Conservation (phyloP, 2,888 invertebrate genomes). For the Drosophila cognata region DNA sequence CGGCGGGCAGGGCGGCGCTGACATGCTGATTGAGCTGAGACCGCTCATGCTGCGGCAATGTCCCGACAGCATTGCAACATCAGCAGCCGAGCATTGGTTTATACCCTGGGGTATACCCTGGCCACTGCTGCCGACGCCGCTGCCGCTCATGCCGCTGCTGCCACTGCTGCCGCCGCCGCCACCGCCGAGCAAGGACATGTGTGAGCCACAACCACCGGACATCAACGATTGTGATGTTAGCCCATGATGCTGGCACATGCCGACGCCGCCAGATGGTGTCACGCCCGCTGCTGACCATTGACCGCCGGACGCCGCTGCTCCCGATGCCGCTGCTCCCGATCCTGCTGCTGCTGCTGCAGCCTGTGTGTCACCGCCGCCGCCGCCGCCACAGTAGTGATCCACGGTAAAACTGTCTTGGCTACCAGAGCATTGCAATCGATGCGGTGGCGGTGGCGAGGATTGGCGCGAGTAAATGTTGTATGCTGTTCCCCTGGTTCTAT, state of each 20-base stretch:
- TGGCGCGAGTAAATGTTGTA: conserved; percentile 85
- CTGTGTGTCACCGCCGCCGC: conserved; percentile 74
- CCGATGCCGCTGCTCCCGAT: conserved; percentile 55
- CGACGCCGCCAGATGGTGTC: conserved; percentile 73
- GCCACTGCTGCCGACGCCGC: conserved; percentile 77
- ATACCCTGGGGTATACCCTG: conserved; percentile 49
- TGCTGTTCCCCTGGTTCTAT: conserved; percentile 22
- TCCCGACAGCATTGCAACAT: conserved; percentile 59
- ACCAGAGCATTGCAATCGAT: conserved; percentile 86
- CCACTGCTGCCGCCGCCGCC: conserved; percentile 76
- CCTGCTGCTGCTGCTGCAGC: conserved; percentile 68
- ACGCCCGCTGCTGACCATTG: conserved; percentile 80
- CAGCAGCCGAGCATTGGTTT: conserved; percentile 63
- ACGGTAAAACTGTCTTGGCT: conserved; percentile 86
- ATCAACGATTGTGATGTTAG: conserved; percentile 84
- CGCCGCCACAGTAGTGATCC: conserved; percentile 85
- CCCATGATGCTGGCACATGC: conserved; percentile 82
- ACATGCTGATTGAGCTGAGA: conserved; percentile 82
- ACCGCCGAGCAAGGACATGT: conserved; percentile 82
- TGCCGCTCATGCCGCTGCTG: conserved; percentile 79
- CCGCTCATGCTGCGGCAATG: conserved; percentile 83
- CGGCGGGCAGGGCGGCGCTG: conserved; percentile 82
- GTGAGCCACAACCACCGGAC: conserved; percentile 83
- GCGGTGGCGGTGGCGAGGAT: conserved; percentile 85
- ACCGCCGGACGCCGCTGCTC: conserved; percentile 55